These are phyloP conservation scores for Sinocyclocheilus anophthalmus DNA, from an alignment of 2,113 vertebrate species.

Conservation along the genomic window DNA sequence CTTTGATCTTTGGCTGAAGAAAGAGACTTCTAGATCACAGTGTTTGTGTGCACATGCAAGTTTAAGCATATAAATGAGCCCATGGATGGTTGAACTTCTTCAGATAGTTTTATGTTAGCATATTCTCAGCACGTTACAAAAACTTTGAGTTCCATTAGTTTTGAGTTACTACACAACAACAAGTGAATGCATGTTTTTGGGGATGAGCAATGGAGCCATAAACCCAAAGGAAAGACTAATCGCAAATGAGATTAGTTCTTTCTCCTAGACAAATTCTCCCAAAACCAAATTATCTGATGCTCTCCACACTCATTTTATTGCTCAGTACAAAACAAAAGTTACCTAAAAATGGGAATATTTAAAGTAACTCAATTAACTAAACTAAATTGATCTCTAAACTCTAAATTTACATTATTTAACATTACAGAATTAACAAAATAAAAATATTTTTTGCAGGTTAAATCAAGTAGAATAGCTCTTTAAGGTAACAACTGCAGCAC, in stretches of 20 bases:
- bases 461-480: no score
- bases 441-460: no score
- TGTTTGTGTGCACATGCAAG: slow-evolving; percentile 2
- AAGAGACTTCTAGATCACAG: not conserved
- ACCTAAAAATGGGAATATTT: no score
- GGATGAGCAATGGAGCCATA: not conserved
- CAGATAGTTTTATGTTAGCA: not conserved
- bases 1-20: slow-evolving; percentile 15
- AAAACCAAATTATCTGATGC: not conserved
- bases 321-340: no score
- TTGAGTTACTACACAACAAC: not conserved
- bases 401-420: no score
- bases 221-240: not conserved
- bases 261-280: not conserved
- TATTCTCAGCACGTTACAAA: not conserved
- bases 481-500: no score
- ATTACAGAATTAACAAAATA: no score
- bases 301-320: not conserved
- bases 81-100: not conserved
- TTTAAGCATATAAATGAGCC: slow-evolving; percentile 6
- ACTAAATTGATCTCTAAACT: no score
- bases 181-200: not conserved
- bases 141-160: not conserved
- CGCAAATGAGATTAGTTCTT: not conserved
- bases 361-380: no score